Percentiles rank a stretch among this genome's conserved stretches.
Evolutionary conservation across 2,888 invertebrate species (phyloP).

Genomic region (Synanthedon myopaeformis): DNA sequence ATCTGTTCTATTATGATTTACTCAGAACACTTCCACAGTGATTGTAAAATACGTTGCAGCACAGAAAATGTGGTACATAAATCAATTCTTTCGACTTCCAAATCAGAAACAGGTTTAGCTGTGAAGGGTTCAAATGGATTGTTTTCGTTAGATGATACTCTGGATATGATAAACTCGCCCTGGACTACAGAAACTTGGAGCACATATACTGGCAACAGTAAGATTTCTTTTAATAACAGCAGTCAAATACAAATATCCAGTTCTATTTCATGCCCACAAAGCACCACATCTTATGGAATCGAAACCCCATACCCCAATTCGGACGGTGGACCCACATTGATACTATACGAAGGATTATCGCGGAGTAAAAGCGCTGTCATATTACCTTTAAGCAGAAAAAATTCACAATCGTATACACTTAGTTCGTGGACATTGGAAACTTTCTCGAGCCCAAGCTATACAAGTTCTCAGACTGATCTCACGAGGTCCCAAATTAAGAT

Average conservation of each 20-base stretch:
- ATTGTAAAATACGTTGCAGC: too few relatives aligned
- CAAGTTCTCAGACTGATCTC: constrained; percentile 3
- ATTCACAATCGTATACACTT: constrained; percentile 7
- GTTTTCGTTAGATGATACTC: constrained; percentile 18
- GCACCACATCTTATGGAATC: constrained; percentile 15
- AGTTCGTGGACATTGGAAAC: constrained; percentile 34
- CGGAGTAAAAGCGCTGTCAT: neutral
- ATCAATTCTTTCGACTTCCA: too few relatives aligned
- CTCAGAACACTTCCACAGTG: neutral
- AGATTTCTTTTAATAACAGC: neutral
- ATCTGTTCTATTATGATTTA: neutral
- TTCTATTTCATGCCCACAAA: constrained; percentile 10
- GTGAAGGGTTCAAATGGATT: too few relatives aligned
- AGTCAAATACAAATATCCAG: neutral
- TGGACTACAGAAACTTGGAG: constrained; percentile 32
- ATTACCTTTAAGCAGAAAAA: neutral
- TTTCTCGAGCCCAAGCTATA: constrained; percentile 18
- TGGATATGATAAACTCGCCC: constrained; percentile 35
- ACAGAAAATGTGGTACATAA: too few relatives aligned
- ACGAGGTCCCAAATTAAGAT: constrained; percentile 9
- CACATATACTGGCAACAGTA: neutral
- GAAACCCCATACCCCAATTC: neutral
- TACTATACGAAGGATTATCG: neutral
- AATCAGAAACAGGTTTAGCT: too few relatives aligned
- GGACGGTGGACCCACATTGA: neutral